Percentiles rank a stretch among this genome's conserved stretches.
Conservation (phyloP, 1,140 invertebrate species). For the Varroa destructor region DNA sequence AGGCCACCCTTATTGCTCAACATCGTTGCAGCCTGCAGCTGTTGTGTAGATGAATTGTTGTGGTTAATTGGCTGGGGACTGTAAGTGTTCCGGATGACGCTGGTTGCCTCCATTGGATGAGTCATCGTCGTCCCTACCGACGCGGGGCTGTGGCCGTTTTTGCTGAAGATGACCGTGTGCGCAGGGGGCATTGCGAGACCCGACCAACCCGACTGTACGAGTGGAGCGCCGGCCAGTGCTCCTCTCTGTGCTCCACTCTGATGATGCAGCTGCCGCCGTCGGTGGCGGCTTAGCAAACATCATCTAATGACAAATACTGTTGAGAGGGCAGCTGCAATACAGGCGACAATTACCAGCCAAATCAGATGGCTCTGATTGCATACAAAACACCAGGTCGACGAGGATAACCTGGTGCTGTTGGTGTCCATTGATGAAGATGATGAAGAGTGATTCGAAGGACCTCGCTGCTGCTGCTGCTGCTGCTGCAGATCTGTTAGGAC, state of each 20-base stretch:
- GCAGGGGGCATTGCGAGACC: conserved; percentile 18
- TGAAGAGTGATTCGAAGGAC: too few species aligned
- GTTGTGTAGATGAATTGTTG: not conserved
- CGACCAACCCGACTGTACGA: not conserved
- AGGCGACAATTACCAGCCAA: conserved; percentile 12
- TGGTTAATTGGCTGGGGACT: conserved; percentile 9
- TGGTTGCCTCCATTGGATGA: conserved; percentile 8
- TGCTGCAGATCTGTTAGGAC: too few species aligned
- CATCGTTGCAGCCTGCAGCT: too few species aligned
- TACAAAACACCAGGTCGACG: not conserved
- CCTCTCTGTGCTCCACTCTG: too few species aligned
- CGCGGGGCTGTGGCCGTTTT: not conserved
- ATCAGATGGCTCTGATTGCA: conserved; percentile 7
- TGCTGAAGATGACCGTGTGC: conserved; percentile 24
- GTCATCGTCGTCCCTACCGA: not conserved
- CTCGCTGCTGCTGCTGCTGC: too few species aligned
- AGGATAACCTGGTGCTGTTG: not conserved
- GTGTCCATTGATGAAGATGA: too few species aligned
- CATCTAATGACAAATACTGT: conserved; percentile 21
- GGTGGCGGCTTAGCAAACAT: conserved; percentile 23
- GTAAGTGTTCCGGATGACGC: conserved; percentile 19
- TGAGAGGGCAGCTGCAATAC: conserved; percentile 1
- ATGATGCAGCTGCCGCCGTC: conserved; percentile 1
- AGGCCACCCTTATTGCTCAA: too few species aligned
- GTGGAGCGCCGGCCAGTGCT: too few species aligned